Base-by-base conservation (phyloP, 1,140 invertebrate genomes). In the Musca domestica region DNA sequence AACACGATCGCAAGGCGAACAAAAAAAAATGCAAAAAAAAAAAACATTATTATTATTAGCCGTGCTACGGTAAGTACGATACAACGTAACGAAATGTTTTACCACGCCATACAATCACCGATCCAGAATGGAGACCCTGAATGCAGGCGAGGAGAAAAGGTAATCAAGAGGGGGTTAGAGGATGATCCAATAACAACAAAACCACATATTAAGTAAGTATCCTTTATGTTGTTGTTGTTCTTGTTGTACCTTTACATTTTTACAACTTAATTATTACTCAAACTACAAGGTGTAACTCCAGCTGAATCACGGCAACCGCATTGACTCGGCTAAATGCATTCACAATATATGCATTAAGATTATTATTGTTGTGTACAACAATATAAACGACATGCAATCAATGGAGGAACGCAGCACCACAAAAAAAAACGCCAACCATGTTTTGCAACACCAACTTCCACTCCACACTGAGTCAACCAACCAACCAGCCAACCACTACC, bases 191-290 rank as follows among this genome's bases (percentile, higher is more conserved):
- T 41, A 41, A 41, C 34, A 41, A 41, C 34, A 41, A 41, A 41
- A 12, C 34, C 2, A 41, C 10, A 5, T 41, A 41, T 7, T 41
- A 12, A 10, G 34, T 41, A 41, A 41, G 34, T 41, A 56, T 56
- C 52, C 25, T 56, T 23, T 9, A 2, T 30, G 15, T 17, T 17
- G 10, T 64, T 23, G 3, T 74, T 78, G 74, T 78, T 78, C 76
- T 76, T 61, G n/a, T 27, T 15, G 23, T 23, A 27, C 56, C 56
- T 61, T 5, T 61, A 61, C 56, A 76, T 75, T 78, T 78, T 78
- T 76, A 78, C 76, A 78, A 78, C 76, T 78, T 78, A 78, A 78
- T 78, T 78, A 78, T 78, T 78, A 75, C 76, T 78, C n/a, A 78
- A 78, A 78, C 76, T 78, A 75, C 69, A 72, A 64, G 51, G 5